Evolutionary conservation across 1,140 invertebrate genomes (phyloP).

Genomic region (Drosophila burlai): DNA sequence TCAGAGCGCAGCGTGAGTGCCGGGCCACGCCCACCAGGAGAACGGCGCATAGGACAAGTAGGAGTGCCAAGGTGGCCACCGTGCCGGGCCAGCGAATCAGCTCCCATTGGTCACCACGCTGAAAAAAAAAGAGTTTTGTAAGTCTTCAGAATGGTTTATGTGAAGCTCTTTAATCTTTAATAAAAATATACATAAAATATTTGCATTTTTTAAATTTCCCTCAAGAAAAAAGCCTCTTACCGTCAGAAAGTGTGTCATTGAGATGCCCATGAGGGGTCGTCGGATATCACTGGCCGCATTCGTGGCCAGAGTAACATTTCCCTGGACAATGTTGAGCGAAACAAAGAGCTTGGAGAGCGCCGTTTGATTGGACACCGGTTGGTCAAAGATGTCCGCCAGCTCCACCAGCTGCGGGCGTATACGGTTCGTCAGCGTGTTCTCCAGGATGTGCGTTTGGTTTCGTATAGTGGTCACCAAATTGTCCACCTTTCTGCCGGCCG

Average conservation of each 20-base stretch:
- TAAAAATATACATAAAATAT: background rate
- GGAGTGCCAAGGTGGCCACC: conserved; percentile 90
- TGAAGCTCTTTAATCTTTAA: no score
- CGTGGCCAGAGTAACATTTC: conserved; percentile 90
- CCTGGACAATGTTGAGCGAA: conserved; percentile 88
- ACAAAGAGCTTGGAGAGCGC: conserved; percentile 88
- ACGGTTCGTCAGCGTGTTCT: conserved; percentile 88
- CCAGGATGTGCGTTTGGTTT: conserved; percentile 89
- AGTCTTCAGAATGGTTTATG: background rate
- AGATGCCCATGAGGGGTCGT: conserved; percentile 89
- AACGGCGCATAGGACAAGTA: conserved; percentile 92
- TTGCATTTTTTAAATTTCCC: background rate
- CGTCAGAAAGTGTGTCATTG: conserved; percentile 88
- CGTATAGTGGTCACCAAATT: conserved; percentile 90
- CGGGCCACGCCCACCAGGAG: conserved; percentile 93
- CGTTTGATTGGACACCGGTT: conserved; percentile 91
- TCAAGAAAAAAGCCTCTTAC: conserved; percentile 67
- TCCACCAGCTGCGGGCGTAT: conserved; percentile 89
- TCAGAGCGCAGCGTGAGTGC: conserved; percentile 89
- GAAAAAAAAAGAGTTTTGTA: conserved; percentile 37
- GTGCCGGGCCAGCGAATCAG: conserved; percentile 91
- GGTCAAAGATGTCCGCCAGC: conserved; percentile 90
- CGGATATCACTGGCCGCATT: conserved; percentile 91
- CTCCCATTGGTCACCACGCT: conserved; percentile 87
- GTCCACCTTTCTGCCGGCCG: conserved; percentile 92